Evolutionary conservation across 2,113 vertebrate species (phyloP), one percentile per base, ranked within the genome.

Genomic region (Seriola aureovittata): DNA sequence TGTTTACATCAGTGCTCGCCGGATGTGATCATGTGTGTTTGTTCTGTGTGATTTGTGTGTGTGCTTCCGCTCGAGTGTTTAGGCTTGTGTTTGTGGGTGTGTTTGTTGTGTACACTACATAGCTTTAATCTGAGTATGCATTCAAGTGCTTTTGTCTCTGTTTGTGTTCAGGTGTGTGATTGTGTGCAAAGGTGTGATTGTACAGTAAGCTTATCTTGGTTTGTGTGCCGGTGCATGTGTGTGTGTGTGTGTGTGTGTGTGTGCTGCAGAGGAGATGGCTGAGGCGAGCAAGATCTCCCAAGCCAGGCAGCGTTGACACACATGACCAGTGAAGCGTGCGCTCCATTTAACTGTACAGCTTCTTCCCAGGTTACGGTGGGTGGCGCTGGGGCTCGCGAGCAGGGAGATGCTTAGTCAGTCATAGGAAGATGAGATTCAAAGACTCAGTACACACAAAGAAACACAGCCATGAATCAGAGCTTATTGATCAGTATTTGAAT

Each of bases 311-410:
- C 75, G 25, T 74, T 86, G 90, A 91, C 89, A 91, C 93, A 92
- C 88, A 86, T 92, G 91, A 82, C 72, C 91, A 84, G 81, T 83
- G 85, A 95, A 88, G 92, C 92, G 40, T 91, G 86, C 70, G 86
- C 89, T 90, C 92, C 80, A 93, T 91, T 92, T 93, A 92, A 91
- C 89, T 86, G 88, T 81, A 84, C 87, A 64, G 85, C 89, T 80
- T 84, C 85, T 79, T 85, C 82, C 89, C 83, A 69, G 80, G 85
- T 82, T 93, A 66, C 63, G 25, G 67, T 66, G 73, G 77, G 75
- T 44, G 68, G 78, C 10, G 57, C 54, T 29, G 29, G 48, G 32
- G 72, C 83, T 55, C 25, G 25, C 66, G 64, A 23, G 69, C 54
- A 59, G 66, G 54, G 55, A 75, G 67, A 57, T 36, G 81, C 75